Evolutionary conservation across 2,113 vertebrate genomes (phyloP).

Genomic region (Phaethornis superciliosus): DNA sequence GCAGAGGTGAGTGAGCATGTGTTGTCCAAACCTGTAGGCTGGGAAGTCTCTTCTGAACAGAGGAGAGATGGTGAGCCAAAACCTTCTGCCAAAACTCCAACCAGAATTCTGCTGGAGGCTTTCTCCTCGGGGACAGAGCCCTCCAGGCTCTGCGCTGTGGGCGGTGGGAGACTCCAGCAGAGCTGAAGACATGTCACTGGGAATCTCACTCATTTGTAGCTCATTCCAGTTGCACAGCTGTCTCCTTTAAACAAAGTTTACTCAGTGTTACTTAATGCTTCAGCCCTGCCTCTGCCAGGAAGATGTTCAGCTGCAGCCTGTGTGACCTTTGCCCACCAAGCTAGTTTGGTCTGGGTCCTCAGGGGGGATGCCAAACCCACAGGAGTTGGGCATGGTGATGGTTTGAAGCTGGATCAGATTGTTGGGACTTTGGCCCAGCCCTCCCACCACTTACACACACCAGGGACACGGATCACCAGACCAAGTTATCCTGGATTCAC

Average conservation of each 20-base stretch:
- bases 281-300: conserved; percentile 17
- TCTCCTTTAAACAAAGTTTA: conserved; percentile 58
- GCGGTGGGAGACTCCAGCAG: conserved; percentile 44
- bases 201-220: conserved; percentile 37
- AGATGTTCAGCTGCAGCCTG: background rate
- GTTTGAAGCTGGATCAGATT: background rate
- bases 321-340: background rate
- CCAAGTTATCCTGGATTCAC: background rate
- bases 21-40: background rate
- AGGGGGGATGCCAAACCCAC: background rate
- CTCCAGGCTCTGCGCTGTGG: background rate
- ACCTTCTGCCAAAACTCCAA: background rate
- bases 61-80: background rate
- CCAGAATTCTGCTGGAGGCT: background rate
- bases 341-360: background rate
- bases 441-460: background rate
- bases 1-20: accelerated
- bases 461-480: background rate
- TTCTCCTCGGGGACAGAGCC: background rate
- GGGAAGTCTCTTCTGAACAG: background rate
- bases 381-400: background rate
- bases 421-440: background rate
- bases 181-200: conserved; percentile 8
- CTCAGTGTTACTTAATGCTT: background rate
- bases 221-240: conserved; percentile 65